Base-by-base conservation (phyloP, 1,140 invertebrate species). In the Aporrectodea caliginosa region DNA sequence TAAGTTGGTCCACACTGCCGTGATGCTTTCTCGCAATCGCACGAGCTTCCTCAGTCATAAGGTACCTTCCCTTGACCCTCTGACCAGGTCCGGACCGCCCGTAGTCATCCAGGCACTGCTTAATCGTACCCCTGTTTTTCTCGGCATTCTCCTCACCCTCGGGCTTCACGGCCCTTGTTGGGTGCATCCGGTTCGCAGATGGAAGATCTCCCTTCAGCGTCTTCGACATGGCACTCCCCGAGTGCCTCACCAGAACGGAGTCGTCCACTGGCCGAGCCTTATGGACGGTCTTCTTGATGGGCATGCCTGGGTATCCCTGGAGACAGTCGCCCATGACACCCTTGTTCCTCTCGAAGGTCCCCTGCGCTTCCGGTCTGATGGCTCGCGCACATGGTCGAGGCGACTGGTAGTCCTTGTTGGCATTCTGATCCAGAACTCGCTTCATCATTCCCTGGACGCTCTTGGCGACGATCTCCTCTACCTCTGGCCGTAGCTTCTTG, bases 261-360 rank as follows among this genome's bases (percentile, higher is more conserved):
- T 76, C 75, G 27, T 68, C 43, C 16, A 58, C 16, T 6, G 16
- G 33, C 29, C 32, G 29, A 27, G 35, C 27, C 29, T 76, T 76
- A 35, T 76, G 75, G 35, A 76, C 35, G 32, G 29, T 29, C 31
- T 76, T 76, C 27, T 32, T 34, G 32, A 35, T n/a, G 6, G 80
- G 72, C 6, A 32, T 32, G 27, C 30, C 35, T 35, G 73, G 71
- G 72, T 78, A 73, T 14, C 80, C 80, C 70, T 73, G 29, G 31
- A 81, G 22, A 35, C 70, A 78, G 30, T 78, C 76, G 12, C 34
- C 58, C 80, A 81, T 78, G 33, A 74, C 35, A n/a, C 80, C 80
- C 34, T 78, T 78, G 72, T 81, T 81, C 58, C 74, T 81, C 70
- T 78, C 77, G 43, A 43, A 33, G 12, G 71, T 34, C 16, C 31